Conservation (phyloP, 2,113 vertebrate genomes). For the Chrysochloris asiatica region DNA sequence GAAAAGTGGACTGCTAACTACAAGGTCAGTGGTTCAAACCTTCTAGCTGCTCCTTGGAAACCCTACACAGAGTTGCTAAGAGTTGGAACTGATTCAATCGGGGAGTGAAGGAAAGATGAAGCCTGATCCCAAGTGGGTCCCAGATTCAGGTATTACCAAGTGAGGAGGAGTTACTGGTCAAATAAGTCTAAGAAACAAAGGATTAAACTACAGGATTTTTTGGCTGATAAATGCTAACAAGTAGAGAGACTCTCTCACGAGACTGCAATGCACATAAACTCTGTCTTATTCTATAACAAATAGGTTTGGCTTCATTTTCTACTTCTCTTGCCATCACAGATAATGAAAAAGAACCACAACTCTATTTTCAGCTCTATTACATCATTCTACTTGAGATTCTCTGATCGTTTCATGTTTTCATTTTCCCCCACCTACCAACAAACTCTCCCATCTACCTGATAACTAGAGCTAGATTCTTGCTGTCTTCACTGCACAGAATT, state of each 20-base stretch:
- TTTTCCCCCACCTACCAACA: neutral
- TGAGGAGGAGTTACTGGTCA: neutral
- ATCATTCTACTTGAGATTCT: neutral
- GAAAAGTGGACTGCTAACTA: no score
- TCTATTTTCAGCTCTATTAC: neutral
- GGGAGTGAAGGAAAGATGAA: neutral
- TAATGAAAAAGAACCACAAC: neutral
- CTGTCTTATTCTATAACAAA: neutral
- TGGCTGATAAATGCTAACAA: neutral
- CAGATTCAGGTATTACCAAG: neutral
- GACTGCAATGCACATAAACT: neutral
- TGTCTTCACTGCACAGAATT: neutral
- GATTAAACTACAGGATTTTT: neutral
- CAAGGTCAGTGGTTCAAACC: no score
- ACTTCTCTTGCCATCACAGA: conserved; percentile 17
- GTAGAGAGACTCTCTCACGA: neutral
- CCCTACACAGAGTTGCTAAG: no score
- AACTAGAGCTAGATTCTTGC: neutral
- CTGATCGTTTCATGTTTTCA: neutral
- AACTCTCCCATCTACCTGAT: neutral
- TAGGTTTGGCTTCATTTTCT: conserved; percentile 16
- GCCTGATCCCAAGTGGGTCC: neutral
- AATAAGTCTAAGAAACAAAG: conserved; percentile 29
- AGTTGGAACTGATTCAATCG: no score
- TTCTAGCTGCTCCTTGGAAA: no score